Conservation (phyloP, 2,888 invertebrate species). For the Leptinotarsa juncta region DNA sequence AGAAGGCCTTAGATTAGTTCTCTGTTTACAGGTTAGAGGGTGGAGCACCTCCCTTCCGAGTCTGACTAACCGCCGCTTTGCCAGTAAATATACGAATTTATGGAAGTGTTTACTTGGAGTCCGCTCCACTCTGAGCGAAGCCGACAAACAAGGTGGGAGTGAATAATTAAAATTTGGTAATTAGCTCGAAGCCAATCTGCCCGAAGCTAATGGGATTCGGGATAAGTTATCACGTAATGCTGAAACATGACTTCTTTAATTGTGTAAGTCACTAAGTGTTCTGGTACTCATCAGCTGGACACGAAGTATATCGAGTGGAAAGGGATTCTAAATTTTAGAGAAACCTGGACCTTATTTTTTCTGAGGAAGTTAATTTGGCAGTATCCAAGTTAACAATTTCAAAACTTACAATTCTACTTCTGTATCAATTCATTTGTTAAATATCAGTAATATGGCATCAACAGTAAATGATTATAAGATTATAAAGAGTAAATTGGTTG, state of each 20-base stretch:
- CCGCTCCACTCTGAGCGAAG: slow-evolving; percentile 27
- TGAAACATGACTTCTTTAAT: slow-evolving; percentile 36
- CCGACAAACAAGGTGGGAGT: slow-evolving; percentile 43
- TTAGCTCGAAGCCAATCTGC: slow-evolving; percentile 46
- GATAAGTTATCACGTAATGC: slow-evolving; percentile 37
- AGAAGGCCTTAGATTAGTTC: slow-evolving; percentile 61
- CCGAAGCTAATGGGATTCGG: slow-evolving; percentile 39
- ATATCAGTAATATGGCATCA: no score
- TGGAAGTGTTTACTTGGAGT: slow-evolving; percentile 55
- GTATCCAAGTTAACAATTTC: no score
- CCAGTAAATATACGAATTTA: slow-evolving; percentile 61
- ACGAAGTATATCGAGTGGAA: not conserved
- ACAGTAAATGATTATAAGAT: no score
- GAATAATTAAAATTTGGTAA: slow-evolving; percentile 50
- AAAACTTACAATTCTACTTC: no score
- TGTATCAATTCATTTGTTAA: no score
- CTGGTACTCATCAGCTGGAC: not conserved
- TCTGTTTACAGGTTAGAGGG: slow-evolving; percentile 37
- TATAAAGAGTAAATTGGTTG: no score
- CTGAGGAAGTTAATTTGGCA: no score
- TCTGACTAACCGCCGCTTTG: slow-evolving; percentile 43
- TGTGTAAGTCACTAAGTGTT: slow-evolving; percentile 28
- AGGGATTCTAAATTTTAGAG: not conserved
- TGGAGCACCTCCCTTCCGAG: slow-evolving; percentile 5
- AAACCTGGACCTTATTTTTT: not conserved